These are phyloP conservation scores for Miltochrista miniata DNA, from an alignment of 2,888 invertebrate species.

Conservation along the genomic window DNA sequence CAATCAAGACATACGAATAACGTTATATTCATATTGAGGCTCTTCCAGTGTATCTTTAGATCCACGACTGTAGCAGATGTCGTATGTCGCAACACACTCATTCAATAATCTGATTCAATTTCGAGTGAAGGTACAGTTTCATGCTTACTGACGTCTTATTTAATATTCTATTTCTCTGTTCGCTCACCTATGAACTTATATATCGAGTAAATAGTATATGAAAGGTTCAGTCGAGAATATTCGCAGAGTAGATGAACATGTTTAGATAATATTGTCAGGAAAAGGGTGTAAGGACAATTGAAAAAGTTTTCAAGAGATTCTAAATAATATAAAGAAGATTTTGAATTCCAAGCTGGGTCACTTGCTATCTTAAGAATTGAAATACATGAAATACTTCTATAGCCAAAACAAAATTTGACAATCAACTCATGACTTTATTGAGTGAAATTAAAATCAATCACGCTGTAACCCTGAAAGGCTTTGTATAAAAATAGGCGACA, in stretches of 20 bases:
- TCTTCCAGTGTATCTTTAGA: constrained; percentile 24
- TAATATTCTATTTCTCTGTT: constrained; percentile 64
- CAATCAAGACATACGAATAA: too few species aligned
- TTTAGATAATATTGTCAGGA: too few species aligned
- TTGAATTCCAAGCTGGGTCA: too few species aligned
- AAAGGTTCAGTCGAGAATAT: constrained; percentile 16
- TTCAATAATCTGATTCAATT: constrained; percentile 76
- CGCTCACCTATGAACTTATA: constrained; percentile 40
- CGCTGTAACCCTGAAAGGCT: too few species aligned
- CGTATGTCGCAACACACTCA: constrained; percentile 66
- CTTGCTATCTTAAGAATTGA: too few species aligned
- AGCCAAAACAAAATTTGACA: too few species aligned
- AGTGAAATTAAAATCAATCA: too few species aligned
- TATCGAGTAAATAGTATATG: constrained; percentile 40
- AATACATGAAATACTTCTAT: too few species aligned
- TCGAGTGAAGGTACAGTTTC: constrained; percentile 66
- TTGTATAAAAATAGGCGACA: too few species aligned
- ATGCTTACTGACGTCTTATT: constrained; percentile 67
- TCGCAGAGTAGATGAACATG: neutral
- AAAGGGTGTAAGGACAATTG: neutral
- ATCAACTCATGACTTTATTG: too few species aligned
- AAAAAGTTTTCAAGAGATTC: neutral
- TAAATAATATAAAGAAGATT: too few species aligned
- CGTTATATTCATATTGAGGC: neutral
- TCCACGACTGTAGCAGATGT: constrained; percentile 41